These are phyloP conservation scores for Glandiceps talaboti DNA, from an alignment of 53 echinoderm and acorn worm genomes.

Conservation along the genomic window DNA sequence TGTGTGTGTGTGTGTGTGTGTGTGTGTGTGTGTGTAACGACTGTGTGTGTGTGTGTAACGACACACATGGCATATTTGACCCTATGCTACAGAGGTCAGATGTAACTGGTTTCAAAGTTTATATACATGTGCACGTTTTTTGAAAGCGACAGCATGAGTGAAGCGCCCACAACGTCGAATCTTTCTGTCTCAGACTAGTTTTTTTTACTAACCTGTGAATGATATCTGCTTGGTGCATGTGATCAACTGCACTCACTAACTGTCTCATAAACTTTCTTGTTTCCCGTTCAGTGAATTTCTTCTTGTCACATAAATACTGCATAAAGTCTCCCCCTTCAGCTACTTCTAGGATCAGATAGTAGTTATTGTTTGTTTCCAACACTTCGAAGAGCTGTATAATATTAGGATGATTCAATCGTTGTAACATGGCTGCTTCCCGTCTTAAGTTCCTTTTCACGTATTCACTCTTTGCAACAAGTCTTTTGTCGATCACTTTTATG, in stretches of 20 bases:
- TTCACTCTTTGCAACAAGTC: constrained; percentile 63
- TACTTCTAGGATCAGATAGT: constrained; percentile 75
- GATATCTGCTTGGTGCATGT: constrained; percentile 49
- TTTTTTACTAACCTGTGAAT: constrained; percentile 56
- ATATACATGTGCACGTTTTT: too few species aligned
- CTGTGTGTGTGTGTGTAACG: too few species aligned
- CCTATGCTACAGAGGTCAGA: too few species aligned
- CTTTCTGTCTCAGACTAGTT: too few species aligned
- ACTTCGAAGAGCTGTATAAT: constrained; percentile 68
- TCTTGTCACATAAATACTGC: constrained; percentile 46
- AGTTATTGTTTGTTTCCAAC: constrained; percentile 70
- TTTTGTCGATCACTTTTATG: constrained; percentile 74
- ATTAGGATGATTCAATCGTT: constrained; percentile 52
- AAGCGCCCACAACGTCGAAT: too few species aligned
- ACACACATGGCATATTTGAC: too few species aligned
- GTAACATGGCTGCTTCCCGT: constrained; percentile 67
- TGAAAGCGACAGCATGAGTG: too few species aligned
- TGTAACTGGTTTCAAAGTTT: too few species aligned
- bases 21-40: too few species aligned
- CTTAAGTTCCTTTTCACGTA: constrained; percentile 67
- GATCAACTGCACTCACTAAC: constrained; percentile 41
- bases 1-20: too few species aligned
- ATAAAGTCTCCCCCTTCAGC: constrained; percentile 79
- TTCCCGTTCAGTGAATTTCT: constrained; percentile 43
- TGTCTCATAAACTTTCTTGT: constrained; percentile 40